A percentile compares a stretch with the other conserved stretches of the same genome.
Conservation (phyloP, 2,888 invertebrate genomes). For the Teinopalpus imperialis region DNA sequence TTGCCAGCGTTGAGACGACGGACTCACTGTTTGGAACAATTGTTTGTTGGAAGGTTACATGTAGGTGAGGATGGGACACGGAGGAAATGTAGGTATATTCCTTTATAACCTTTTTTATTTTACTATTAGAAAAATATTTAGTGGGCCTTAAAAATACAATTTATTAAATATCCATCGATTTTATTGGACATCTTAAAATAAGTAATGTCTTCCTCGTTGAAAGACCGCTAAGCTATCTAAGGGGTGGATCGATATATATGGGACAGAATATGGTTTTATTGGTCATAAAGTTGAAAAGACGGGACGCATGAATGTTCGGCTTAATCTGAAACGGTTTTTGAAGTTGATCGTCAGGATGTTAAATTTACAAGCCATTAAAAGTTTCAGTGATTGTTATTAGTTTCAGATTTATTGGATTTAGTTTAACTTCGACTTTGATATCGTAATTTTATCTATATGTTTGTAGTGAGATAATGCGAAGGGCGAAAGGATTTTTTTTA, state of each 20-base stretch:
- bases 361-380: conserved; percentile 40
- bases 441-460: no score
- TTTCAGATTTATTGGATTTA: conserved; percentile 20
- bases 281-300: conserved; percentile 58
- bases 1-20: no score
- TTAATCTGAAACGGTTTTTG: conserved; percentile 45
- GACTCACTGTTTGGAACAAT: no score
- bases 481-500: no score
- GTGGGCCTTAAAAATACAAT: no score
- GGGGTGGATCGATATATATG: conserved; percentile 57
- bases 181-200: conserved; percentile 58
- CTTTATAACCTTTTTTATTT: no score
- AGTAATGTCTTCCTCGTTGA: conserved; percentile 51
- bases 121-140: no score
- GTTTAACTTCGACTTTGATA: no score
- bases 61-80: no score
- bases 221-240: conserved; percentile 49
- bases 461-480: no score
- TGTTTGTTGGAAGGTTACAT: no score
- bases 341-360: conserved; percentile 31
- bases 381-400: conserved; percentile 23
- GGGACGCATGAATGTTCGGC: conserved; percentile 44
- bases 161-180: conserved; percentile 38
- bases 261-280: conserved; percentile 60
- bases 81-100: no score